Evolutionary conservation across 2,113 vertebrate genomes (phyloP).

Genomic region (Muntiacus reevesi): DNA sequence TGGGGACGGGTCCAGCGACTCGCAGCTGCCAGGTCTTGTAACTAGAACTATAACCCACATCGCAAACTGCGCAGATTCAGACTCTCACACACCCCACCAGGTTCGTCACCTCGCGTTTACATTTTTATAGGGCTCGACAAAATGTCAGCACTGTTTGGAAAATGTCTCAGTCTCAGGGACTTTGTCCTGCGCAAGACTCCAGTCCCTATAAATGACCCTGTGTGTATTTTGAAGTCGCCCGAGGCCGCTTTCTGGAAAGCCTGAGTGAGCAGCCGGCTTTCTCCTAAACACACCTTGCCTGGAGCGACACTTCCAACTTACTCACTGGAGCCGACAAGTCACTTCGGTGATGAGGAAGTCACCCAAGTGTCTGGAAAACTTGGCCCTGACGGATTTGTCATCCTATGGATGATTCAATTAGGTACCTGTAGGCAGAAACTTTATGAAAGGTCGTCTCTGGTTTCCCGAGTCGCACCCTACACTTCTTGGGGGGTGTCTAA

Average conservation of each 20-base stretch:
- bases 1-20: not conserved
- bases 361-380: slow-evolving; percentile 73
- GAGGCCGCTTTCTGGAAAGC: slow-evolving; percentile 65
- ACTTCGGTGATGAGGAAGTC: slow-evolving; percentile 55
- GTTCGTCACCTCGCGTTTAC: slow-evolving; percentile 58
- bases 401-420: slow-evolving; percentile 66
- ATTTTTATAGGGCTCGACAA: slow-evolving; percentile 46
- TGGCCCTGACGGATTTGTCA: slow-evolving; percentile 64
- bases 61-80: not conserved
- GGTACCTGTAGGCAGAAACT: slow-evolving; percentile 47
- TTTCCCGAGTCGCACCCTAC: not conserved
- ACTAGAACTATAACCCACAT: not conserved
- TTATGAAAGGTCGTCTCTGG: slow-evolving; percentile 3
- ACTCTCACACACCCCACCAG: not conserved
- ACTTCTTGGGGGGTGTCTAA: not conserved
- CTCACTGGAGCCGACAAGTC: slow-evolving; percentile 73
- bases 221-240: slow-evolving; percentile 60
- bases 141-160: slow-evolving; percentile 71
- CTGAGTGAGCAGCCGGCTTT: slow-evolving; percentile 59
- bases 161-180: slow-evolving; percentile 57
- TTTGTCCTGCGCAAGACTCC: slow-evolving; percentile 12
- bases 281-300: slow-evolving; percentile 64
- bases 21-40: not conserved
- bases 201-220: slow-evolving; percentile 60
- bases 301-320: slow-evolving; percentile 64